These are phyloP conservation scores for Nematolebias whitei DNA, from an alignment of 2,113 vertebrate species.

Conservation along the genomic window DNA sequence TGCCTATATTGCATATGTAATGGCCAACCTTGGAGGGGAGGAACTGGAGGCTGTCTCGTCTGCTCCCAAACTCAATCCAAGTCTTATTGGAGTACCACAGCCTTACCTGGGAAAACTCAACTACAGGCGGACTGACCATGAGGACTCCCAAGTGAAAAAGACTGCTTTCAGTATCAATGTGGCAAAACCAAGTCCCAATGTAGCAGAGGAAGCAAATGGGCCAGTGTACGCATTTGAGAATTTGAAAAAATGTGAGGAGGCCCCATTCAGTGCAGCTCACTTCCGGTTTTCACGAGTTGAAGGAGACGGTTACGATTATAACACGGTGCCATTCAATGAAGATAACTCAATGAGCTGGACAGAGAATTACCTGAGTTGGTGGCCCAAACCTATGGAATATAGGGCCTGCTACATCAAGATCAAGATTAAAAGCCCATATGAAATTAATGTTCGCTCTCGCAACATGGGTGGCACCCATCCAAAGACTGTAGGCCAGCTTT, in stretches of 20 bases:
- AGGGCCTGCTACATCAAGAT: slow-evolving; percentile 97
- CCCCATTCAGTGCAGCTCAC: slow-evolving; percentile 87
- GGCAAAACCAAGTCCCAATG: slow-evolving; percentile 89
- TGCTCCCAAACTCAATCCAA: slow-evolving; percentile 90
- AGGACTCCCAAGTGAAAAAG: slow-evolving; percentile 88
- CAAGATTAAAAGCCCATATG: slow-evolving; percentile 86
- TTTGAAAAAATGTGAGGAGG: slow-evolving; percentile 90
- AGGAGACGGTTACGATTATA: slow-evolving; percentile 92
- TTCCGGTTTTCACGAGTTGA: slow-evolving; percentile 96
- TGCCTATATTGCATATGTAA: slow-evolving; percentile 90
- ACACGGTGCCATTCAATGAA: slow-evolving; percentile 95
- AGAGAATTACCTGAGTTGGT: slow-evolving; percentile 95
- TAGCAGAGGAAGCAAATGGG: slow-evolving; percentile 89
- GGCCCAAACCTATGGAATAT: slow-evolving; percentile 97
- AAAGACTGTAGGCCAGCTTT: slow-evolving; percentile 90
- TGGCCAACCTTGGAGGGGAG: slow-evolving; percentile 93
- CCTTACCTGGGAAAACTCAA: slow-evolving; percentile 91
- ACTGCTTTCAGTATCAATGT: slow-evolving; percentile 93
- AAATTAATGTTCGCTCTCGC: slow-evolving; percentile 92
- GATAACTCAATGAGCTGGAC: slow-evolving; percentile 98
- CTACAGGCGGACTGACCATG: slow-evolving; percentile 91
- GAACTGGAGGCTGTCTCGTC: slow-evolving; percentile 92
- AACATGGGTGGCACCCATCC: slow-evolving; percentile 97
- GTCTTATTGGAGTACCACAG: slow-evolving; percentile 90
- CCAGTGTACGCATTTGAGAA: slow-evolving; percentile 93